Conservation (phyloP, 2,888 invertebrate species). For the Synergus japonicus region DNA sequence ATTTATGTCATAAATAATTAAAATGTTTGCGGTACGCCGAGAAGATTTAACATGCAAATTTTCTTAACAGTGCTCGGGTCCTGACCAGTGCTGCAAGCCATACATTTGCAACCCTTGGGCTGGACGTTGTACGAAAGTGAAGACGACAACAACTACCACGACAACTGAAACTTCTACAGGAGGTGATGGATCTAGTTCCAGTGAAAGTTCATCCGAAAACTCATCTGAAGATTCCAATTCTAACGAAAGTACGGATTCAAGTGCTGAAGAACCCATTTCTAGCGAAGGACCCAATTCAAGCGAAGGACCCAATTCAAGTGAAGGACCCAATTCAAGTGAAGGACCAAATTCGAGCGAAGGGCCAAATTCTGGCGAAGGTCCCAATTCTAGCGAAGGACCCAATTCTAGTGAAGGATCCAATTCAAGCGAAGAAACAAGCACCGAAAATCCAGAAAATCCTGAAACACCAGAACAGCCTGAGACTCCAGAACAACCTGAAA, state of each 20-base stretch:
- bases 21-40: not conserved
- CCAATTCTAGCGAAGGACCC: no score
- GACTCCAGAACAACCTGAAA: no score
- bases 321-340: not conserved
- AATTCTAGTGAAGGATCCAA: not conserved
- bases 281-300: not conserved
- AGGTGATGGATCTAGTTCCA: slow-evolving; percentile 25
- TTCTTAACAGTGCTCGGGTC: slow-evolving; percentile 43
- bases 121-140: slow-evolving; percentile 47
- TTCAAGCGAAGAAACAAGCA: not conserved
- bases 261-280: not conserved
- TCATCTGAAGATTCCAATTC: not conserved
- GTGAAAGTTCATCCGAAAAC: not conserved
- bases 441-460: no score
- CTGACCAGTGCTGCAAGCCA: slow-evolving; percentile 47
- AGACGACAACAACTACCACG: slow-evolving; percentile 39
- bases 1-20: slow-evolving; percentile 17
- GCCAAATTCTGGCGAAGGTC: not conserved
- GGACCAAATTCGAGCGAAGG: not conserved
- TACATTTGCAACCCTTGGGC: slow-evolving; percentile 51
- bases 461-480: no score
- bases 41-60: not conserved
- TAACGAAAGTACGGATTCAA: not conserved
- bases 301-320: not conserved
- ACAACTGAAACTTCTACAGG: slow-evolving; percentile 14